Base-by-base conservation (phyloP, 2,888 invertebrate species). In the Ophion obscuratus region DNA sequence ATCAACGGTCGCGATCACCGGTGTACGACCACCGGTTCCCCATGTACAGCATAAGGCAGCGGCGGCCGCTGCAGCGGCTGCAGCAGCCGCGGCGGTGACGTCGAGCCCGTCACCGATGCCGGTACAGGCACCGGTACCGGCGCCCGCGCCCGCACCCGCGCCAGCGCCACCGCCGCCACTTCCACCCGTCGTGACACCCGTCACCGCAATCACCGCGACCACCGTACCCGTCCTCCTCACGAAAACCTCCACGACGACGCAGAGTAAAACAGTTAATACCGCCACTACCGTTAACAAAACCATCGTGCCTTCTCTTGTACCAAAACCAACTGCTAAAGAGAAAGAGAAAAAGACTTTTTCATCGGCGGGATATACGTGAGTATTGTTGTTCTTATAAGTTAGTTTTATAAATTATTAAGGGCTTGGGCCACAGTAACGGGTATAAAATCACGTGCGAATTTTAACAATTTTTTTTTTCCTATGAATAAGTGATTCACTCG, bases 301-400 rank as follows among this genome's bases (percentile, higher is more conserved):
- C 90, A 90, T 94, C 94, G 95, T 95, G 95, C 95, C 95, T 95
- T 95, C 95, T 91, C 92, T 94, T 88, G 91, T 94, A 90, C 93
- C 94, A 70, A 95, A 96, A 93, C 96, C 97, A 11, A 94, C 96
- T 53, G 95, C 96, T 88, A 97, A 97, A 94, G 97, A 97, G 90
- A 97, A 97, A 92, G 97, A 97, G 91, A 97, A 97, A 94, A 97
- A 96, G 91, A 94, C 95, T 57, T 95, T 95, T 92, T 95, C 96
- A 78, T 95, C 95, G 57, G 95, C 95, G 70, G 95, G 94, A 87
- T 94, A 95, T 89, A 94, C 95, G 95, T 95, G 89, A 92, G 94
- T 92, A 73, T 76, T 64, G 20, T 70, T 3, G 53, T 36, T 27
- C 40, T 59, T 87, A 40, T 40, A 3, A 40, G 40, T 40, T 40